Conservation (phyloP, 2,113 vertebrate species). For the Todiramphus saurophagus region DNA sequence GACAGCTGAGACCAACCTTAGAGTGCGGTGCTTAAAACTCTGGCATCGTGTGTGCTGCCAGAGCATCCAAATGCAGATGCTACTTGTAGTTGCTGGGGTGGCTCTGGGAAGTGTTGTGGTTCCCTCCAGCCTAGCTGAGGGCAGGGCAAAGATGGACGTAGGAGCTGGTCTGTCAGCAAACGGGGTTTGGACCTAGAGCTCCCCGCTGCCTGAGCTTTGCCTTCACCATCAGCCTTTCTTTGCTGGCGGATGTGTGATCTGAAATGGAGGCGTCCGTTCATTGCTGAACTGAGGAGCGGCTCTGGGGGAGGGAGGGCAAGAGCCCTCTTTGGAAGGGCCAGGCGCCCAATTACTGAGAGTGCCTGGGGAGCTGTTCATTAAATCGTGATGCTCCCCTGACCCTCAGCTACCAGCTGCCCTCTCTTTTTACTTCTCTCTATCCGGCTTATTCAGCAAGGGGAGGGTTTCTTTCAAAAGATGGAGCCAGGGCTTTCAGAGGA, state of each 20-base stretch:
- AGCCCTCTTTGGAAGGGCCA: background rate
- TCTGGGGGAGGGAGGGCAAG: background rate
- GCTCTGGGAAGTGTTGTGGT: background rate
- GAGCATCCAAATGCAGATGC: background rate
- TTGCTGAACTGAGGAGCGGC: background rate
- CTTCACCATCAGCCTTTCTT: background rate
- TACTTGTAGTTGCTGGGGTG: background rate
- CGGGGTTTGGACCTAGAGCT: background rate
- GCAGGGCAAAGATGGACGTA: background rate
- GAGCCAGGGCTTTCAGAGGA: background rate
- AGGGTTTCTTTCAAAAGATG: background rate
- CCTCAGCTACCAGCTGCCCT: background rate
- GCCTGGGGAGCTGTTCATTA: background rate
- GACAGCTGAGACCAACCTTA: background rate
- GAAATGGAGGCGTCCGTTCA: constrained; percentile 48
- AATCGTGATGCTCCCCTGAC: background rate
- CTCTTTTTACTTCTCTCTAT: background rate
- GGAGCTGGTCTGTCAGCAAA: background rate
- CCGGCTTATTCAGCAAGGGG: background rate
- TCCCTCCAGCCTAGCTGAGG: background rate
- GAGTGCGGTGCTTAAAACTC: background rate
- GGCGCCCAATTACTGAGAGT: background rate
- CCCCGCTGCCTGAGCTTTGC: background rate
- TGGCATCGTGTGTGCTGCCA: fast-evolving
- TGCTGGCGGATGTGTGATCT: background rate